A percentile compares a stretch with the other conserved stretches of the same genome.
Conservation (phyloP, 2,888 invertebrate genomes). For the Lypha dubia region DNA sequence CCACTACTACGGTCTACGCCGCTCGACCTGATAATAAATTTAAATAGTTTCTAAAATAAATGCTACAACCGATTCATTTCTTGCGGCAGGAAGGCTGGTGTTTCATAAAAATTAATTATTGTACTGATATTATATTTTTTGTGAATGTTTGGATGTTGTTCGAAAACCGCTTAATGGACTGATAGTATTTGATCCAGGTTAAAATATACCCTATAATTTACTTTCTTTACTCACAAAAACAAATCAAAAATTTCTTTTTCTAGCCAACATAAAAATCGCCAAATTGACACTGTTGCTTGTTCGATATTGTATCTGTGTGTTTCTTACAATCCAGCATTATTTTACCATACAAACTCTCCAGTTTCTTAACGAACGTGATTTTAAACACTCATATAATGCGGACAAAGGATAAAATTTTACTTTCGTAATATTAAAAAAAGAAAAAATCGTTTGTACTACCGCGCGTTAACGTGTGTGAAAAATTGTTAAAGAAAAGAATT, state of each 20-base stretch:
- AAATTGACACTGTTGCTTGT: constrained; percentile 6
- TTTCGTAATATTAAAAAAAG: constrained; percentile 39
- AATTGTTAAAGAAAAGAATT: constrained; percentile 44
- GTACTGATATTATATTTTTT: too few relatives aligned
- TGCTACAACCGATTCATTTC: too few relatives aligned
- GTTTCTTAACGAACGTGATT: constrained; percentile 83
- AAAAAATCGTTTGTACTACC: constrained; percentile 52
- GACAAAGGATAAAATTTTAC: constrained; percentile 66
- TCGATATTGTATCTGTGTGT: constrained; percentile 41
- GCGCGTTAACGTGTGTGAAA: constrained; percentile 70
- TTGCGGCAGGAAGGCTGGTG: too few relatives aligned
- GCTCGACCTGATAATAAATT: too few relatives aligned
- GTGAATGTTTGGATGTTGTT: too few relatives aligned
- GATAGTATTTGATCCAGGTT: too few relatives aligned
- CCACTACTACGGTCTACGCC: too few relatives aligned
- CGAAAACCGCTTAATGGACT: too few relatives aligned
- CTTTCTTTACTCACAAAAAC: not conserved
- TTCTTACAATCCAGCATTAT: constrained; percentile 56
- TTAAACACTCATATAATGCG: constrained; percentile 80
- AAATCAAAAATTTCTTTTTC: not conserved
- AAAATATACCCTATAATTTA: too few relatives aligned
- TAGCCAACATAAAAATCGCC: constrained; percentile 15
- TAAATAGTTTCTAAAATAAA: too few relatives aligned
- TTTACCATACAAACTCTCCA: constrained; percentile 76
- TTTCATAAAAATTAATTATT: too few relatives aligned